Evolutionary conservation across 2,888 invertebrate genomes (phyloP).

Genomic region (Aporophyla nigra): DNA sequence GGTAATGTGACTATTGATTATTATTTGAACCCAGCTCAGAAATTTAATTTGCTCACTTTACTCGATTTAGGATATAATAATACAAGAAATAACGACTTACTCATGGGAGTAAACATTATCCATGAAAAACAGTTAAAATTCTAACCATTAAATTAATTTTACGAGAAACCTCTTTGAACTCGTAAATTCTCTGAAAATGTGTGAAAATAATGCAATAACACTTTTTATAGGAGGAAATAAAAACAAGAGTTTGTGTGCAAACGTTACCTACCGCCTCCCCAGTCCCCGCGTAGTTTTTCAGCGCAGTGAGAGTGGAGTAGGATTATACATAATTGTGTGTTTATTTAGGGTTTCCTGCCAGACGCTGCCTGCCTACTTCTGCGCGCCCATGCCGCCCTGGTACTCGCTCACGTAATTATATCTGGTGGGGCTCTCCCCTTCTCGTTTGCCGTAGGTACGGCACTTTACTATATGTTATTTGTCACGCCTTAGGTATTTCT

Average conservation of each 20-base stretch:
- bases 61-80: not conserved
- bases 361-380: slow-evolving; percentile 71
- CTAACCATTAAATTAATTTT: slow-evolving; percentile 33
- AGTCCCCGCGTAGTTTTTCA: slow-evolving; percentile 77
- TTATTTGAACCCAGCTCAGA: not conserved
- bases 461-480: slow-evolving; percentile 46
- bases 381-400: slow-evolving; percentile 76
- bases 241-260: slow-evolving; percentile 64
- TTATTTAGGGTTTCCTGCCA: slow-evolving; percentile 84
- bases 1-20: not conserved
- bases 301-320: slow-evolving; percentile 77
- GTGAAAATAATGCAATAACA: slow-evolving; percentile 58
- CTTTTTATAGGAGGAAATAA: slow-evolving; percentile 39
- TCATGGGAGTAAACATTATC: slow-evolving; percentile 5
- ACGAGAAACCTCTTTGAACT: slow-evolving; percentile 29
- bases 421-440: slow-evolving; percentile 68
- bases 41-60: slow-evolving; percentile 14
- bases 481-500: slow-evolving; percentile 52
- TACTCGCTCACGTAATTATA: slow-evolving; percentile 80
- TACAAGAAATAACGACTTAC: not conserved
- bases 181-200: slow-evolving; percentile 36
- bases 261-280: slow-evolving; percentile 69
- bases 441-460: slow-evolving; percentile 44
- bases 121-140: not conserved
- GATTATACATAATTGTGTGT: slow-evolving; percentile 82